phyloP scores from a whole-genome alignment of 2,113 vertebrate genomes.

The Rhodinocichla rosea region DNA sequence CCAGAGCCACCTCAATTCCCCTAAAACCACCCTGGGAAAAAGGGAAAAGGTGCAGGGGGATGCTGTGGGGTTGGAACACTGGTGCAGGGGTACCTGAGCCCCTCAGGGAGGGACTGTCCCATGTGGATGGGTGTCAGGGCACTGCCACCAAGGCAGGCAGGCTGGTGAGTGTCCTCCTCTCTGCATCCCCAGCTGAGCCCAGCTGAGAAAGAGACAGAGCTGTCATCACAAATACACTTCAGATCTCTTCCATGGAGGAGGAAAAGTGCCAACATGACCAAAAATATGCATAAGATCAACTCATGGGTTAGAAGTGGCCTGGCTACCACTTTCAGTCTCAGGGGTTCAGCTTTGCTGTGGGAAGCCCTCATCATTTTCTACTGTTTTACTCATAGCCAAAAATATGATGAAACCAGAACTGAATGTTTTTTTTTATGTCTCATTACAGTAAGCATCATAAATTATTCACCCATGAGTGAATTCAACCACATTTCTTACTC shows the following conservation, averaged over 20 bases:
- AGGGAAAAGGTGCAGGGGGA: not conserved
- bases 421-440: conserved; percentile 18
- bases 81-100: not conserved
- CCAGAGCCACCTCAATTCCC: not conserved
- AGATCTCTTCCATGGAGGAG: not conserved
- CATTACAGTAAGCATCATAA: conserved; percentile 50
- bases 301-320: conserved; percentile 1
- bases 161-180: not conserved
- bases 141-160: not conserved
- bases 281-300: conserved; percentile 32
- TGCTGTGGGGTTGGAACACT: not conserved
- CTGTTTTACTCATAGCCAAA: conserved; percentile 36
- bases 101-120: not conserved
- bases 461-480: conserved; percentile 30
- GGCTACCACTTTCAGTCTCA: conserved; percentile 12
- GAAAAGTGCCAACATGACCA: not conserved
- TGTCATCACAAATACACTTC: not conserved
- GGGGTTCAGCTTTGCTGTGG: conserved; percentile 13
- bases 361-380: conserved; percentile 1
- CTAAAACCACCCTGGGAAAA: not conserved
- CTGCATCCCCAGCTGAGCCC: not conserved
- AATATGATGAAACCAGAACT: conserved; percentile 43
- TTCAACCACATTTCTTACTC: not conserved
- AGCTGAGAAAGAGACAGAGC: not conserved
- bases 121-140: accelerated